These are phyloP conservation scores for Vidua macroura DNA, from an alignment of 2,113 vertebrate genomes.

Conservation along the genomic window DNA sequence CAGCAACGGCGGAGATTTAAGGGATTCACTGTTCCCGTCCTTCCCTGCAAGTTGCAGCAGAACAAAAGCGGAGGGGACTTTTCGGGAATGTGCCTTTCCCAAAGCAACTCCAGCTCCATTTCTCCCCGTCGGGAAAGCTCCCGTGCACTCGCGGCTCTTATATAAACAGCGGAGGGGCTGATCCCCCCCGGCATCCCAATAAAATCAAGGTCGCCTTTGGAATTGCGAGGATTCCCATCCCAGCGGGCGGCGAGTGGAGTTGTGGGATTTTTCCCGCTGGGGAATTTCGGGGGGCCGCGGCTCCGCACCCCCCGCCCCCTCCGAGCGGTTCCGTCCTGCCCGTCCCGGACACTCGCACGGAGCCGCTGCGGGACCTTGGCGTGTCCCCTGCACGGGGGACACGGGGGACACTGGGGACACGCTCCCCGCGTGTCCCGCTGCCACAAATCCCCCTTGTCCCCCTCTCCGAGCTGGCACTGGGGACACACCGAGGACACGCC, in stretches of 20 bases:
- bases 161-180: constrained; percentile 4
- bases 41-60: not conserved
- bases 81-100: not conserved
- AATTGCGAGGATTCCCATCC: not conserved
- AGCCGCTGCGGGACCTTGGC: not conserved
- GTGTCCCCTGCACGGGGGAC: not conserved
- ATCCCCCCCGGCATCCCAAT: not conserved
- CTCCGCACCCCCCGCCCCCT: not conserved
- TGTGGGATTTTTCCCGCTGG: not conserved
- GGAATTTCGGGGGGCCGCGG: not conserved
- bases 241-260: not conserved
- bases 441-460: not conserved
- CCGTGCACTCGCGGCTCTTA: not conserved
- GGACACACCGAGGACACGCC: not conserved
- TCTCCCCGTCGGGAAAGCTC: not conserved
- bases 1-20: not conserved
- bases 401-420: fast-evolving
- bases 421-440: not conserved
- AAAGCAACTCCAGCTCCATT: constrained; percentile 10
- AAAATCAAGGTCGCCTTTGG: not conserved
- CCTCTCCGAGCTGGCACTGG: fast-evolving
- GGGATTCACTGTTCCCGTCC: not conserved
- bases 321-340: not conserved
- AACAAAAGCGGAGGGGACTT: constrained; percentile 13
- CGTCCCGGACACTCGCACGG: not conserved